Evolutionary conservation across 1,140 invertebrate species (phyloP).

Genomic region (Sitophilus oryzae): DNA sequence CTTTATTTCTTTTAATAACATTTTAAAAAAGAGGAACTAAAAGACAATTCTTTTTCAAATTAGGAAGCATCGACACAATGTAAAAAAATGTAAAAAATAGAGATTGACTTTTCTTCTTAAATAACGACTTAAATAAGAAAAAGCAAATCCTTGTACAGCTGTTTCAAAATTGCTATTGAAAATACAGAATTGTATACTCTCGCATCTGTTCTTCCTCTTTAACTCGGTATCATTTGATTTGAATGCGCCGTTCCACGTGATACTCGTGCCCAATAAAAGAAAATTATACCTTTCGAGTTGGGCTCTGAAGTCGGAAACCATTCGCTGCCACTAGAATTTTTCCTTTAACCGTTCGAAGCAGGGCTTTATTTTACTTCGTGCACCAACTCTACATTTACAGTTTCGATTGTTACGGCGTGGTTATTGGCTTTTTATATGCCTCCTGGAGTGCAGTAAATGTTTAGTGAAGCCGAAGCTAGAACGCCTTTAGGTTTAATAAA

Average conservation of each 20-base stretch:
- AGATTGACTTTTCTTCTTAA: no score
- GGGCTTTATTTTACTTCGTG: constrained; percentile 18
- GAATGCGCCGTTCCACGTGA: constrained; percentile 9
- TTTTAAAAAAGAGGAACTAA: no score
- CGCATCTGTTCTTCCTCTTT: constrained; percentile 8
- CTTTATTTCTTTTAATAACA: no score
- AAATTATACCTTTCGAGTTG: constrained; percentile 7
- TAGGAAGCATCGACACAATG: no score
- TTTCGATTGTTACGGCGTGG: constrained; percentile 8
- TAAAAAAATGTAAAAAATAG: no score
- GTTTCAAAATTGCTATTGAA: neutral
- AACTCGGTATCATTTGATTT: constrained; percentile 10
- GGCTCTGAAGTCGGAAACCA: constrained; percentile 15
- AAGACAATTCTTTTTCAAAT: no score
- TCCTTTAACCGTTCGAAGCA: constrained; percentile 3
- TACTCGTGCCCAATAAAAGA: constrained; percentile 14
- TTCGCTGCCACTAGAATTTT: constrained; percentile 7
- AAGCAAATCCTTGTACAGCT: no score
- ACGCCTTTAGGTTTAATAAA: no score
- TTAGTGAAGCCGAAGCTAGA: no score
- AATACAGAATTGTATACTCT: constrained; percentile 5
- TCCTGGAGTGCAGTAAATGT: no score
- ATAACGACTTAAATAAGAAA: neutral
- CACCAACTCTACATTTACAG: constrained; percentile 8
- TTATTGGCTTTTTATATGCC: no score